A percentile compares a stretch with the other conserved stretches of the same genome.
phyloP scores from a whole-genome alignment of 2,113 vertebrate species.

The Oryzias woworae region DNA sequence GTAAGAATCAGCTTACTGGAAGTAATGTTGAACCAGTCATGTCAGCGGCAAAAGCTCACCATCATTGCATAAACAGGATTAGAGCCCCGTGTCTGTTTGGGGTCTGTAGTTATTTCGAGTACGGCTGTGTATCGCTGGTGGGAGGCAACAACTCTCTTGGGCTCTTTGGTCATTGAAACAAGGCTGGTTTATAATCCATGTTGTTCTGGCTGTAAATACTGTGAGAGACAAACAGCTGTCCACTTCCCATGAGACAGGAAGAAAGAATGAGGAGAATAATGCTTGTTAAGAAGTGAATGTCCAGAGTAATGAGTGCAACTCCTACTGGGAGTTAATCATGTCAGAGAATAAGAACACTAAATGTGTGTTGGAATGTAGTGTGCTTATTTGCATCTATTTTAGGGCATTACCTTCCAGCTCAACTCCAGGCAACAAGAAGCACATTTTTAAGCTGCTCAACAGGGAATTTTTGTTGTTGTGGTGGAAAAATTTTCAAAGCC shows the following conservation, averaged over 20 bases:
- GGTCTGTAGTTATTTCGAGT: slow-evolving; percentile 46
- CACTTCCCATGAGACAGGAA: slow-evolving; percentile 51
- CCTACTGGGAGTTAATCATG: background rate
- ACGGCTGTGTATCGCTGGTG: slow-evolving; percentile 36
- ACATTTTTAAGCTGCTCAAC: background rate
- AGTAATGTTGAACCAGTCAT: background rate
- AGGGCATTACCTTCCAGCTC: background rate
- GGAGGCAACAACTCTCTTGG: slow-evolving; percentile 32
- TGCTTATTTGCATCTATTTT: slow-evolving; percentile 4
- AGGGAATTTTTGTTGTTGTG: too few relatives aligned
- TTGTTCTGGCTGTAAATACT: slow-evolving; percentile 37
- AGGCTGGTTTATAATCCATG: slow-evolving; percentile 43
- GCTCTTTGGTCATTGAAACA: slow-evolving; percentile 44
- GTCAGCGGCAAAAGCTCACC: background rate
- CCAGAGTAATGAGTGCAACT: background rate
- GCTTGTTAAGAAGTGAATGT: slow-evolving; percentile 1
- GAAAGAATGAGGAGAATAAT: slow-evolving; percentile 13
- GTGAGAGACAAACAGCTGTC: slow-evolving; percentile 53
- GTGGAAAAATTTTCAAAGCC: too few relatives aligned
- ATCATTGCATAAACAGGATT: slow-evolving; percentile 42
- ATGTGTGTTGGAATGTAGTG: background rate
- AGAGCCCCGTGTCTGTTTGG: slow-evolving; percentile 41
- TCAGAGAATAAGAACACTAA: background rate
- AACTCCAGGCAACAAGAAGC: background rate
- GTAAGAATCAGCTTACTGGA: background rate